Evolutionary conservation across 2,113 vertebrate species (phyloP).

Genomic region (Brachionichthys hirsutus): DNA sequence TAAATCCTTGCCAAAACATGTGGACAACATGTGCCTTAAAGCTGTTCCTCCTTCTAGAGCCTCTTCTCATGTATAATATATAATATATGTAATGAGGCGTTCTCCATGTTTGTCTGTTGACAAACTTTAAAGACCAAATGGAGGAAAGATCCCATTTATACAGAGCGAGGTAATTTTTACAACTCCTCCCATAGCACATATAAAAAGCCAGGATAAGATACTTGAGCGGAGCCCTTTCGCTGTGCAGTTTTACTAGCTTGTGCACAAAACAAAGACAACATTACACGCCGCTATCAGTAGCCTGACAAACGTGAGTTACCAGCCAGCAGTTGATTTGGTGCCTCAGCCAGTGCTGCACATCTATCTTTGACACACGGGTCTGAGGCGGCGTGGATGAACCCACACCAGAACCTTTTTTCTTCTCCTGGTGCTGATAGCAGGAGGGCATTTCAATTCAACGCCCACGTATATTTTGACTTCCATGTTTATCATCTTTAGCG

Average conservation of each 20-base stretch:
- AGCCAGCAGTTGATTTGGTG: conserved; percentile 66
- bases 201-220: no score
- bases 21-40: not conserved
- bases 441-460: conserved; percentile 54
- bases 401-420: conserved; percentile 53
- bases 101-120: not conserved
- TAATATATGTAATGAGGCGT: not conserved
- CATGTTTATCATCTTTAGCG: conserved; percentile 74
- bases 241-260: conserved; percentile 25
- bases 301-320: conserved; percentile 66
- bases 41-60: not conserved
- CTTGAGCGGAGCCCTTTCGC: conserved; percentile 1
- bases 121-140: not conserved
- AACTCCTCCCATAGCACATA: no score
- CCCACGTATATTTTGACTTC: conserved; percentile 69
- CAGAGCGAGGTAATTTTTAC: no score
- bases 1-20: no score
- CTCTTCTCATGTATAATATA: not conserved
- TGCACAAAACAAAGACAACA: conserved; percentile 43
- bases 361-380: conserved; percentile 51
- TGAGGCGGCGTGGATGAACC: conserved; percentile 61
- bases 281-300: conserved; percentile 58
- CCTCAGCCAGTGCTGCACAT: conserved; percentile 57
- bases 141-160: no score
- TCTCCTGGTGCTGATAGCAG: conserved; percentile 67